Evolutionary conservation across 2,113 vertebrate genomes (phyloP), one percentile per base, ranked within the genome.

Genomic region (Fregetta grallaria): DNA sequence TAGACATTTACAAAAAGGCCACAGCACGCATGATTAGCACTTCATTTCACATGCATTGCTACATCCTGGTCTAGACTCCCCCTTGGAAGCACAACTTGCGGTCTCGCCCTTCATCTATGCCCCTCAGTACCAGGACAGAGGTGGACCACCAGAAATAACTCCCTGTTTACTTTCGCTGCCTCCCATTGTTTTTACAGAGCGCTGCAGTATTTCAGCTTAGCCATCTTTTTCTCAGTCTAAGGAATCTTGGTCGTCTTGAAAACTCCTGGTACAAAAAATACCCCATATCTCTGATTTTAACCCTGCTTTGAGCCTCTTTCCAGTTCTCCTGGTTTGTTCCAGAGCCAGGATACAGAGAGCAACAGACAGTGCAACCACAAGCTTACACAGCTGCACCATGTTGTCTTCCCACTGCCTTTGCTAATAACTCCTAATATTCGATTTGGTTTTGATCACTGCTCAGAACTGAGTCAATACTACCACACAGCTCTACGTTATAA

Each of bases 1-100:
- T 42, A 79, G 74, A 66, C 88, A 81, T 58, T 96, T 92, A 56
- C 71, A 71, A 52, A 95, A 92, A 93, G 36, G 88, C 61, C 65
- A 83, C 8, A 13, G 36, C 34, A 72, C 15, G 26, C 25, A 34
- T 18, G 32, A 71, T 73, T 84, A 83, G n/a, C 81, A 45, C 47
- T 82, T 78, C 7, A 55, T 91, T 91, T 88, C n/a, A 61, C 15
- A 22, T 19, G 29, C 52, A 56, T 19, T 76, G 9, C 73, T 88
- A 44, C 12, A 30, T 55, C n/a, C 53, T 56, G 30, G 17, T 56
- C 25, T 55, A 26, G 5, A 2, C 13, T 62, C 4, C 15, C 5
- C 20, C 8, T 23, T n/a, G 32, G 29, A 86, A 91, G 34, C 17
- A 36, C 49, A 80, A 27, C 11, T 52, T 52, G 6, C 27, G 40